Conservation (phyloP, 2,113 vertebrate species). For the Vulpes ferrilata region DNA sequence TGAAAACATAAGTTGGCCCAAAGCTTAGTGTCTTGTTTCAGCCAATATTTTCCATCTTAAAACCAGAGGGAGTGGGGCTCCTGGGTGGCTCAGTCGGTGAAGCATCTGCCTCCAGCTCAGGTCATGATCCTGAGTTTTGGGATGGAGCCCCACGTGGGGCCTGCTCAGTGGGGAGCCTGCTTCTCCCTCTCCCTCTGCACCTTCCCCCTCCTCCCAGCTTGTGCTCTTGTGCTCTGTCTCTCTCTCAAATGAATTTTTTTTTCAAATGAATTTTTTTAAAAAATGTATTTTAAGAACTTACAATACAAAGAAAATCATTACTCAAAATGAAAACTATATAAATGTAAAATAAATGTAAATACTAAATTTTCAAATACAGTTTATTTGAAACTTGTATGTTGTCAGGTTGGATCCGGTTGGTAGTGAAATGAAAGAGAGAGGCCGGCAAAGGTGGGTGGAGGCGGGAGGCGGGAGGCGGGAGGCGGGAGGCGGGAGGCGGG, state of each 20-base stretch:
- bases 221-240: background rate
- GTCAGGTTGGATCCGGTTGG: too few species aligned
- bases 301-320: background rate
- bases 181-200: too few species aligned
- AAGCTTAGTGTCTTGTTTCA: conserved; percentile 5
- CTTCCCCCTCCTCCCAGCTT: too few species aligned
- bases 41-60: conserved; percentile 38
- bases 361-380: background rate
- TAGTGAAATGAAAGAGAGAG: too few species aligned
- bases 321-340: background rate
- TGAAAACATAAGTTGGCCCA: background rate
- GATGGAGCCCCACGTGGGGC: background rate
- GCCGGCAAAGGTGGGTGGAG: too few species aligned
- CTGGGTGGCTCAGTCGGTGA: background rate
- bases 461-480: too few species aligned
- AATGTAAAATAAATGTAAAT: conserved; percentile 32
- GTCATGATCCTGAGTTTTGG: background rate
- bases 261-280: too few species aligned
- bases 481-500: too few species aligned
- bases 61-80: background rate
- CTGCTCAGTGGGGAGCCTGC: too few species aligned
- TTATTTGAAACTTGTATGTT: background rate
- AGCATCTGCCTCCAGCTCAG: background rate
- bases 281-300: background rate
- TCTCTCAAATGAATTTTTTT: background rate